Percentiles rank a stretch among this genome's conserved stretches.
phyloP scores from a whole-genome alignment of 1,140 invertebrate species.

The Aporrectodea caliginosa region DNA sequence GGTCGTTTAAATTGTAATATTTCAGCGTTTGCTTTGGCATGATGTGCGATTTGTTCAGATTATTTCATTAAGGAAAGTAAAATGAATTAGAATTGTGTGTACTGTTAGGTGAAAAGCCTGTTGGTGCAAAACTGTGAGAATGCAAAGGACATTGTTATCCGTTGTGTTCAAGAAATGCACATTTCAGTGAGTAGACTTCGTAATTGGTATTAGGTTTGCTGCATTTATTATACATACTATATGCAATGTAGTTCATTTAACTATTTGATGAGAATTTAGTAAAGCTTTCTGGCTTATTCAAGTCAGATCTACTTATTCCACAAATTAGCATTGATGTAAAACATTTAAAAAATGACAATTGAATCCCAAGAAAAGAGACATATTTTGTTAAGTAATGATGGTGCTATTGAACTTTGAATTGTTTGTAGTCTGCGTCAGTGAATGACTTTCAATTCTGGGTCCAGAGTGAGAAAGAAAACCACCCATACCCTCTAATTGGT shows the following conservation, averaged over 20 bases:
- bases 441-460: slow-evolving; percentile 50
- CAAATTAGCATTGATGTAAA: too few species aligned
- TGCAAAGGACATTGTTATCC: not conserved
- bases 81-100: not conserved
- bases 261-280: not conserved
- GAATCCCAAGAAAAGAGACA: too few species aligned
- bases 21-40: too few species aligned
- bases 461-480: slow-evolving; percentile 41
- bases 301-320: too few species aligned
- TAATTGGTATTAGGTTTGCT: too few species aligned
- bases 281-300: too few species aligned
- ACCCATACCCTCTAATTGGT: slow-evolving; percentile 49
- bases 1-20: too few species aligned
- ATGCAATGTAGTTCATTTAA: too few species aligned
- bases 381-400: slow-evolving; percentile 3
- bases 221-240: too few species aligned
- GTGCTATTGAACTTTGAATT: not conserved
- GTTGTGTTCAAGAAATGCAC: not conserved
- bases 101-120: not conserved
- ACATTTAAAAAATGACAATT: too few species aligned
- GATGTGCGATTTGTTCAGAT: too few species aligned
- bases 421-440: slow-evolving; percentile 43
- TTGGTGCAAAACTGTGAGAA: not conserved
- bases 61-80: too few species aligned
- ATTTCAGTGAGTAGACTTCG: not conserved